Conservation (phyloP, 2,797 vertebrate species). For the Monodelphis domestica region DNA sequence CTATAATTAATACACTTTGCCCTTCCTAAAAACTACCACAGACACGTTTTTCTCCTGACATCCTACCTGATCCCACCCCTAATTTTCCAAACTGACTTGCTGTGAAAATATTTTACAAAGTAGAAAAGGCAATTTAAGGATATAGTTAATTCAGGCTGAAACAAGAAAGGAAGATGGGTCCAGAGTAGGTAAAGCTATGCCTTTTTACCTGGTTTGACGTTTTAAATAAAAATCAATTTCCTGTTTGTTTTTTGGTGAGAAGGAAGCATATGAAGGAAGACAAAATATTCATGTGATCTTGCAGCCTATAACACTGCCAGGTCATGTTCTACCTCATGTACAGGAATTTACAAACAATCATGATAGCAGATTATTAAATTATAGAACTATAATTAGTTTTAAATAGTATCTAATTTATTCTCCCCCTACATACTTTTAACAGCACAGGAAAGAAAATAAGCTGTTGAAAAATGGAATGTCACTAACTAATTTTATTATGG, state of each 20-base stretch:
- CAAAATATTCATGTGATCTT: background rate
- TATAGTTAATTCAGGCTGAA: background rate
- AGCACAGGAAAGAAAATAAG: background rate
- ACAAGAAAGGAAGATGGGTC: background rate
- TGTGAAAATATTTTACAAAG: constrained; percentile 8
- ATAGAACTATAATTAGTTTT: constrained; percentile 6
- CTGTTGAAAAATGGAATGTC: background rate
- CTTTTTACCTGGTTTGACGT: background rate
- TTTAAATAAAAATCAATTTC: background rate
- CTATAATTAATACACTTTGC: background rate
- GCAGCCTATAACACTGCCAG: background rate
- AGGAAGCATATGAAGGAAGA: background rate
- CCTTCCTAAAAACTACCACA: background rate
- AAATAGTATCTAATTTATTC: constrained; percentile 20
- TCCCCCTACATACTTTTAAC: constrained; percentile 10
- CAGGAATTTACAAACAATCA: background rate
- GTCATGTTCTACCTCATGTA: background rate
- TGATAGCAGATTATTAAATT: background rate
- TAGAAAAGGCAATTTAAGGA: background rate
- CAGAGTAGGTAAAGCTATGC: background rate
- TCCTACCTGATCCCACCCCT: background rate
- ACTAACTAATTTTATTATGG: background rate
- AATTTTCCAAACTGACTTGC: background rate
- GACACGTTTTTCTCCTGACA: constrained; percentile 2
- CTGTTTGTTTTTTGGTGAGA: background rate